Conservation (phyloP, 1,140 invertebrate species). For the Agraylea sexmaculata region DNA sequence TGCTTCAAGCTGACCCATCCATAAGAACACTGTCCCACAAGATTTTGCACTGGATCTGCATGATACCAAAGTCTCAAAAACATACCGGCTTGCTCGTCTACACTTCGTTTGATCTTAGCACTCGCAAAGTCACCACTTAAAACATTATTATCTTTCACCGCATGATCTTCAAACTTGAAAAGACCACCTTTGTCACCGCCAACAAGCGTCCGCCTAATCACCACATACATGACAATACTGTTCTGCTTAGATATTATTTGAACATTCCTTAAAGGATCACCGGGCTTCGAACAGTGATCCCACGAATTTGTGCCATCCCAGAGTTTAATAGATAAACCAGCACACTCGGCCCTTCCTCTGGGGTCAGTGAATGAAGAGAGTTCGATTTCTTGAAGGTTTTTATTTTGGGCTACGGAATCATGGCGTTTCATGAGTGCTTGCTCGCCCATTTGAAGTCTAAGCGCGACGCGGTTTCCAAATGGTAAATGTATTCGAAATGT, state of each 20-base stretch:
- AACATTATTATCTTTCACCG: slow-evolving; percentile 6
- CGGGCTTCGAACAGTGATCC: slow-evolving; percentile 43
- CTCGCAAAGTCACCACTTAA: slow-evolving; percentile 6
- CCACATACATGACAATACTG: slow-evolving; percentile 33
- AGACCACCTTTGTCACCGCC: slow-evolving; percentile 4
- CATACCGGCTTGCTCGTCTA: slow-evolving; percentile 30
- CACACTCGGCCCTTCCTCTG: slow-evolving; percentile 27
- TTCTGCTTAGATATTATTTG: slow-evolving; percentile 45
- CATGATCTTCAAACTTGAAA: slow-evolving; percentile 6
- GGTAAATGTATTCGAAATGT: slow-evolving; percentile 51
- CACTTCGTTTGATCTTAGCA: slow-evolving; percentile 12
- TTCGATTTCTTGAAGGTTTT: slow-evolving; percentile 11
- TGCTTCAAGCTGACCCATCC: slow-evolving; percentile 49
- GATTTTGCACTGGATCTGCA: slow-evolving; percentile 40
- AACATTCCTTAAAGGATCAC: slow-evolving; percentile 40
- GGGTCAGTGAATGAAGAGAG: slow-evolving; percentile 5
- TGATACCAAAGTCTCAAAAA: slow-evolving; percentile 40
- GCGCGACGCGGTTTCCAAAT: slow-evolving; percentile 46
- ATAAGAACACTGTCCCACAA: slow-evolving; percentile 47
- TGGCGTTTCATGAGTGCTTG: slow-evolving; percentile 22
- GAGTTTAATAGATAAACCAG: slow-evolving; percentile 40
- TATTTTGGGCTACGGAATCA: background rate
- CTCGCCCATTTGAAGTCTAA: slow-evolving; percentile 42
- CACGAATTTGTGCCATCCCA: slow-evolving; percentile 42
- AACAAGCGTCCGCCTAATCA: slow-evolving; percentile 22